Evolutionary conservation across 2,113 vertebrate species (phyloP).

Genomic region (Tor tambroides): DNA sequence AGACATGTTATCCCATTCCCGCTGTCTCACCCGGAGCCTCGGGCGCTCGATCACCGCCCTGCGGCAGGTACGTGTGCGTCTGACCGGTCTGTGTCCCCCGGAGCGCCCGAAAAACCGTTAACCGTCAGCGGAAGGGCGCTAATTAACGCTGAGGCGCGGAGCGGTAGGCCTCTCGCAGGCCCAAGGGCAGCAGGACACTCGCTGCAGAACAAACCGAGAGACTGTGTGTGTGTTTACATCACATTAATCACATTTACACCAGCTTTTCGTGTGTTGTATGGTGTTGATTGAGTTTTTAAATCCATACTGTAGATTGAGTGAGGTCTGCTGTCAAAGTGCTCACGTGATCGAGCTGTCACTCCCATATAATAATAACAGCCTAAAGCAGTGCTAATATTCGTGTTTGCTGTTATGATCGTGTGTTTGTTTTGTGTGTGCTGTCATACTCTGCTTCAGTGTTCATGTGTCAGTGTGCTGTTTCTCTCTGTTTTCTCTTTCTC

Average conservation of each 20-base stretch:
- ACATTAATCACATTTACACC: too few species aligned
- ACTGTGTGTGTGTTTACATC: not conserved
- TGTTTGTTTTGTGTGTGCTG: not conserved
- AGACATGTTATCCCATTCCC: slow-evolving; percentile 81
- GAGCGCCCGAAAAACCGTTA: not conserved
- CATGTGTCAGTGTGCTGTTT: too few species aligned
- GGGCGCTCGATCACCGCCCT: slow-evolving; percentile 84
- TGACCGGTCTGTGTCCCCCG: not conserved
- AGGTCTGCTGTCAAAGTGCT: not conserved
- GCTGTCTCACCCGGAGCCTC: slow-evolving; percentile 86
- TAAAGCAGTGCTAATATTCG: not conserved
- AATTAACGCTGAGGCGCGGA: not conserved
- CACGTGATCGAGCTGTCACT: not conserved
- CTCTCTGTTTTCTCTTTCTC: too few species aligned
- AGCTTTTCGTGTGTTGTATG: not conserved
- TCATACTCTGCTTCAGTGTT: not conserved
- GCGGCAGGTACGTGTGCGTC: slow-evolving; percentile 80
- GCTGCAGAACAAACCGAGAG: not conserved
- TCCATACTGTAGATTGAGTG: too few species aligned
- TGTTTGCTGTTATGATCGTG: not conserved
- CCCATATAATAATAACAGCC: not conserved
- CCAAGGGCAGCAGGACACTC: slow-evolving; percentile 83
- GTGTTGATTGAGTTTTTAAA: not conserved
- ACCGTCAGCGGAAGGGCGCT: not conserved
- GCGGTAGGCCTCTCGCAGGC: slow-evolving; percentile 71